These are phyloP conservation scores for Himalopsyche anomala DNA, from an alignment of 2,888 invertebrate genomes.

Conservation along the genomic window DNA sequence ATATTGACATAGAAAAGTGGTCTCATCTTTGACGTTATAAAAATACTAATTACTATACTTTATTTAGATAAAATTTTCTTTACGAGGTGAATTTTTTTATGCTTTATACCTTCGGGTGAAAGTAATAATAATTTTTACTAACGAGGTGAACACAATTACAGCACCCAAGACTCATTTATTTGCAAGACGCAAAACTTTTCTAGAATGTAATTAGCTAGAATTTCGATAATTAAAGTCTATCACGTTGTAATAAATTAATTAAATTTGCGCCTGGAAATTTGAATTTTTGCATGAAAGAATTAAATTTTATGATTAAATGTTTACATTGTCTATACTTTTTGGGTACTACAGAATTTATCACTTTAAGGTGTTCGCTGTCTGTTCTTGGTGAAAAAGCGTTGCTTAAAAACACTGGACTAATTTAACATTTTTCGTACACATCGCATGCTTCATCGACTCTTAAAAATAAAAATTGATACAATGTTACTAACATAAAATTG, in stretches of 20 bases:
- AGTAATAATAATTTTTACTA: neutral
- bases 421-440: no score
- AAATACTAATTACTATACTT: neutral
- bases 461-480: no score
- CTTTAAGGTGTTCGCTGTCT: no score
- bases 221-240: neutral
- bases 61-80: neutral
- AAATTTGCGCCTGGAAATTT: neutral
- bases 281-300: no score
- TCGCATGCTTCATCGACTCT: no score
- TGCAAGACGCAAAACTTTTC: neutral
- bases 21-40: neutral
- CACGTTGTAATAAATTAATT: neutral
- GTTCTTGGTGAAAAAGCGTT: no score
- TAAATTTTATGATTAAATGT: no score
- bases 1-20: neutral
- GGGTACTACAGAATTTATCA: no score
- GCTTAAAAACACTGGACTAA: no score
- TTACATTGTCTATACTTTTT: no score
- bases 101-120: neutral
- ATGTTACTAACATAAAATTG: no score
- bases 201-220: neutral
- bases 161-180: neutral
- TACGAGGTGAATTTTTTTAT: neutral
- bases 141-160: constrained; percentile 16